A percentile compares a stretch with the other conserved stretches of the same genome.
These are phyloP conservation scores for Anisognathus igniventris DNA, from an alignment of 2,797 vertebrate species.

Conservation along the genomic window DNA sequence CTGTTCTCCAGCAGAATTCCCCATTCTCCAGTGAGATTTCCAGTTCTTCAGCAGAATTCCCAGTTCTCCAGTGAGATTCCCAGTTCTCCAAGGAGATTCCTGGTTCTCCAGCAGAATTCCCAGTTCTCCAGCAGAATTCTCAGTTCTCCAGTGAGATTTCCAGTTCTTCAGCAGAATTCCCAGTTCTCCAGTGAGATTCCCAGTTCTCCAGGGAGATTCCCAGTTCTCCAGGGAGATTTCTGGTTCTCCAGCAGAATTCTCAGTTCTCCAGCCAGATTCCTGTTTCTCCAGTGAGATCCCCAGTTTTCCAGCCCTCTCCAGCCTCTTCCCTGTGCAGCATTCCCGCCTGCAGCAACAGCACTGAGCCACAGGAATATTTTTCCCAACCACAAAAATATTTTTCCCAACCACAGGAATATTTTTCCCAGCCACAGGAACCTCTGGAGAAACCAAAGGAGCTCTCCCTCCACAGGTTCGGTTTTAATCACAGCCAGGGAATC, in stretches of 20 bases:
- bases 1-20: too few relatives aligned
- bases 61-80: not conserved
- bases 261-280: rapidly evolving
- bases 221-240: not conserved
- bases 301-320: not conserved
- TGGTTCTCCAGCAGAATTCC: rapidly evolving
- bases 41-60: too few relatives aligned
- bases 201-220: not conserved
- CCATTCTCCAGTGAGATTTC: not conserved
- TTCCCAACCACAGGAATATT: not conserved
- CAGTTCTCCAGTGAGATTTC: rapidly evolving
- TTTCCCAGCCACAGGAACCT: not conserved
- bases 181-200: rapidly evolving
- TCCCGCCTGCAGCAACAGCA: not conserved
- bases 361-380: not conserved
- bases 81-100: rapidly evolving
- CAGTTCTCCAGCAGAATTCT: not conserved
- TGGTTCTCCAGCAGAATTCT: too few relatives aligned
- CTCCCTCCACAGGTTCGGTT: not conserved
- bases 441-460: not conserved
- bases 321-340: not conserved
- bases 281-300: rapidly evolving
- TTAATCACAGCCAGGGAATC: conserved; percentile 1
- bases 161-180: rapidly evolving
- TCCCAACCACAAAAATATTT: not conserved